These are phyloP conservation scores for Drosophila mayaguana DNA, from an alignment of 2,888 invertebrate species.

Conservation along the genomic window DNA sequence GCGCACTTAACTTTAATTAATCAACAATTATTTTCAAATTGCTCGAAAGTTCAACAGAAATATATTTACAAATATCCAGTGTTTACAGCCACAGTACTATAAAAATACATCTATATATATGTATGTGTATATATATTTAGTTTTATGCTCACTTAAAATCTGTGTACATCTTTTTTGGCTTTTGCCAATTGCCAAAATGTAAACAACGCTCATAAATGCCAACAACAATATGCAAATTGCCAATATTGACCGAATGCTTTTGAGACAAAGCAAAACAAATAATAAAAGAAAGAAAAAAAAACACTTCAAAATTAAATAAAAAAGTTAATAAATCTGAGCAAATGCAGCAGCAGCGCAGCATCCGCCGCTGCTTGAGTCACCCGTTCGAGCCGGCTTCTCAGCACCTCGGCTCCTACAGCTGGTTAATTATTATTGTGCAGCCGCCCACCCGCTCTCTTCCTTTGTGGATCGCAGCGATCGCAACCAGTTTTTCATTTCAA, in stretches of 20 bases:
- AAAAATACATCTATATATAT: constrained; percentile 3
- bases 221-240: constrained; percentile 59
- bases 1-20: constrained; percentile 27
- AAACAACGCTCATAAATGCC: constrained; percentile 45
- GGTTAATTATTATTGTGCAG: constrained; percentile 39
- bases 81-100: neutral
- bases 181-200: constrained; percentile 61
- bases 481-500: constrained; percentile 68
- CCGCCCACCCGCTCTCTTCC: constrained; percentile 3
- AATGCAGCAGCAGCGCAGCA: constrained; percentile 30
- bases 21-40: constrained; percentile 37
- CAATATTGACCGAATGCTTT: constrained; percentile 52
- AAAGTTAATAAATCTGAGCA: constrained; percentile 28
- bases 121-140: constrained; percentile 7
- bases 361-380: constrained; percentile 44
- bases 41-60: neutral
- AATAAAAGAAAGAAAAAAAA: constrained; percentile 16
- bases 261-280: constrained; percentile 36
- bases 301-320: constrained; percentile 9
- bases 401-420: constrained; percentile 33
- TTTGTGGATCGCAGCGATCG: neutral
- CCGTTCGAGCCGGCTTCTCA: constrained; percentile 43
- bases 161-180: neutral
- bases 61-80: neutral
- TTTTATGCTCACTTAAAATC: constrained; percentile 11